Evolutionary conservation across 2,888 invertebrate genomes (phyloP), one percentile per base, ranked within the genome.

Genomic region (Rhorus exstirpatorius): DNA sequence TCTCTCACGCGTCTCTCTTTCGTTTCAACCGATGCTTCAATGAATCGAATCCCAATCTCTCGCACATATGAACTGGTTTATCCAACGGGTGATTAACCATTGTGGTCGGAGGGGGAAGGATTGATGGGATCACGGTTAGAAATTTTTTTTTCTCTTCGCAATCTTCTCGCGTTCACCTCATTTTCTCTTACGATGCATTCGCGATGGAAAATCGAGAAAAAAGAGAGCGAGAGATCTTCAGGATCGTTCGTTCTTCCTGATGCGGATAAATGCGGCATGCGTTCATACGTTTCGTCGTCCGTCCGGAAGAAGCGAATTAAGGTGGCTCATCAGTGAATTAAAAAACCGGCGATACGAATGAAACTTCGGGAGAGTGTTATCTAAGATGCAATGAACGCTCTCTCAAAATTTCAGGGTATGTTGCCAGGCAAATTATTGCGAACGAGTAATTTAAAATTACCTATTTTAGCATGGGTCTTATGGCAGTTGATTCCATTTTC

Each of bases 221-320:
- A 53, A 21, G 14, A 53, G 21, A 21, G 14, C 14, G 58, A 55
- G 26, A 49, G 35, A 60, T 41, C 61, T 41, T 41, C 53, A 10
- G 49, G 31, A 67, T 49, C 53, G 41, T 24, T 53, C 17, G 19
- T 26, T 53, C 31, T 46, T 49, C 35, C 46, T n/a, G 53, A 67
- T 53, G 38, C 51, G 68, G 51, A 77, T 77, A 70, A 77, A 70
- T 70, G 61, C 53, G 53, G 41, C 44, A 61, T 44, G 19, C 26
- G 58, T 55, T 41, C 77, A 70, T 60, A 63, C 63, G 44, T 44
- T 51, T 38, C 49, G n/a, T 51, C 44, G n/a, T 35, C 12, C 51
- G 7, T 51, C 8, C 14, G 14, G 31, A 49, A 31, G 35, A 21
- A n/a, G n/a, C n/a, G n/a, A n/a, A n/a, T n/a, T n/a, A n/a, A n/a